Evolutionary conservation across 2,888 invertebrate species (phyloP).

Genomic region (Hydraecia micacea): DNA sequence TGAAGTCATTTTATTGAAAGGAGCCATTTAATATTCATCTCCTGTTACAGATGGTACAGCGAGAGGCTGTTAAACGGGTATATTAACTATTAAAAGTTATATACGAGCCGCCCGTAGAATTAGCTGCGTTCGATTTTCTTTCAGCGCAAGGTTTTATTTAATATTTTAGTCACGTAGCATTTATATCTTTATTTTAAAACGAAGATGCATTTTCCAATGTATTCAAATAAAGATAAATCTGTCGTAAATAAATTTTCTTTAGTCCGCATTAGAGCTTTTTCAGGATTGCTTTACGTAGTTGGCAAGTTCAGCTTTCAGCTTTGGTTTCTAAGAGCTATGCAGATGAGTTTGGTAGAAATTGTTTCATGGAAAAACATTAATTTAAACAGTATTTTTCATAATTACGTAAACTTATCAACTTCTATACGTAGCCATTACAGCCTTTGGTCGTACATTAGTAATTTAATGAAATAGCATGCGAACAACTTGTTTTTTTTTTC

Average conservation of each 20-base stretch:
- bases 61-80: slow-evolving; percentile 40
- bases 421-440: slow-evolving; percentile 26
- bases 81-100: slow-evolving; percentile 48
- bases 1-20: slow-evolving; percentile 64
- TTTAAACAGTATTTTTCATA: slow-evolving; percentile 37
- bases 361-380: slow-evolving; percentile 22
- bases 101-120: slow-evolving; percentile 26
- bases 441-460: slow-evolving; percentile 51
- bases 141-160: slow-evolving; percentile 37
- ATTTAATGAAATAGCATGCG: slow-evolving; percentile 42
- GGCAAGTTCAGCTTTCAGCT: slow-evolving; percentile 21
- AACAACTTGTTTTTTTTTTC: slow-evolving; percentile 18
- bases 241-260: not conserved
- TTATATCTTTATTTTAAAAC: slow-evolving; percentile 12
- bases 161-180: slow-evolving; percentile 32
- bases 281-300: slow-evolving; percentile 12
- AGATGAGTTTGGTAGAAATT: slow-evolving; percentile 24
- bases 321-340: slow-evolving; percentile 15
- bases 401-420: slow-evolving; percentile 36
- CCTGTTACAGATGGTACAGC: slow-evolving; percentile 52
- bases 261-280: slow-evolving; percentile 26
- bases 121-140: slow-evolving; percentile 52
- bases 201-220: slow-evolving; percentile 21
- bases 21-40: slow-evolving; percentile 60
- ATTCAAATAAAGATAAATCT: not conserved